These are phyloP conservation scores for Trididemnum nubilum DNA, from an alignment of 23 tunicate genomes.

Conservation along the genomic window DNA sequence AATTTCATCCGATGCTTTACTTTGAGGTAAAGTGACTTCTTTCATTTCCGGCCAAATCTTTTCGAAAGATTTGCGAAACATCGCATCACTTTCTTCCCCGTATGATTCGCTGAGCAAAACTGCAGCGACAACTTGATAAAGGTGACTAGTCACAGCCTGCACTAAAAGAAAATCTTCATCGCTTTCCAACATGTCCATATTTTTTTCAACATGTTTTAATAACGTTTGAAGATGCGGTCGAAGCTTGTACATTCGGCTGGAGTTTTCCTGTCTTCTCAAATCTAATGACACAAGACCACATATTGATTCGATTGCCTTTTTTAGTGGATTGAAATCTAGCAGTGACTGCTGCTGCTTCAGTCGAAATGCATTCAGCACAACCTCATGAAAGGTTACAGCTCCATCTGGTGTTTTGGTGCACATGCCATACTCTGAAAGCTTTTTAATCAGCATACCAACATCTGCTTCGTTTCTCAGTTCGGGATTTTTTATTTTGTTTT, in stretches of 20 bases:
- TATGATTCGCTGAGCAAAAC: not conserved
- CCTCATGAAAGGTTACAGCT: slow-evolving; percentile 29
- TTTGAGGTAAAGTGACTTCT: not conserved
- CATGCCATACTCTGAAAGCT: not conserved
- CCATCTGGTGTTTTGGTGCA: slow-evolving; percentile 2
- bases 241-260: not conserved
- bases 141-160: not conserved
- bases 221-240: not conserved
- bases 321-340: slow-evolving; percentile 2
- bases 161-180: not conserved
- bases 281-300: slow-evolving; percentile 19
- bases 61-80: not conserved
- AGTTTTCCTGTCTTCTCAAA: too few species aligned
- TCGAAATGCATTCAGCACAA: slow-evolving; percentile 13
- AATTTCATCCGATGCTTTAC: not conserved
- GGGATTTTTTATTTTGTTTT: not conserved
- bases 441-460: not conserved
- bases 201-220: slow-evolving; percentile 13
- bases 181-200: not conserved
- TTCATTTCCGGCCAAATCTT: not conserved
- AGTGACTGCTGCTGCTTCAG: not conserved
- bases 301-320: not conserved
- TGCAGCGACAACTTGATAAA: not conserved
- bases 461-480: not conserved
- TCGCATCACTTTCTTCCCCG: not conserved